A percentile compares a stretch with the other conserved stretches of the same genome.
These are phyloP conservation scores for Gobiocypris rarus DNA, from an alignment of 2,113 vertebrate species.

Conservation along the genomic window DNA sequence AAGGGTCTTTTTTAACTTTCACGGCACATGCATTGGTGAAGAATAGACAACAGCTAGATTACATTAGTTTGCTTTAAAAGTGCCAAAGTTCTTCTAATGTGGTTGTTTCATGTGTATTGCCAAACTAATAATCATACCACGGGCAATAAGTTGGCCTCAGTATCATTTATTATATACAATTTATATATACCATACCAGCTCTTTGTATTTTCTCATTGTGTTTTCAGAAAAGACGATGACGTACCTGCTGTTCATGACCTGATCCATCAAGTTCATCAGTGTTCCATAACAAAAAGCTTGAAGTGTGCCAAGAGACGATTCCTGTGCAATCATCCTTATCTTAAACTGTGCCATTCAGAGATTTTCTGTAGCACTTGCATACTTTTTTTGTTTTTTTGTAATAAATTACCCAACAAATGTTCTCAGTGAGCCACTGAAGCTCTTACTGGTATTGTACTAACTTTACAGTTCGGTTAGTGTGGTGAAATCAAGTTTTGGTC, in stretches of 20 bases:
- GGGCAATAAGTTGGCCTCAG: background rate
- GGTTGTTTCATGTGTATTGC: conserved; percentile 47
- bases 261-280: background rate
- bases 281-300: background rate
- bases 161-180: background rate
- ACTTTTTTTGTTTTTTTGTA: background rate
- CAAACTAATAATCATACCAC: conserved; percentile 39
- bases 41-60: background rate
- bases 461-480: background rate
- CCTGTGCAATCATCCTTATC: background rate
- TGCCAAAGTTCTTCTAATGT: conserved; percentile 49
- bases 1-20: background rate
- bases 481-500: conserved; percentile 16
- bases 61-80: conserved; percentile 29
- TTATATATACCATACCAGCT: background rate
- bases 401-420: conserved; percentile 1
- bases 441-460: conserved; percentile 6
- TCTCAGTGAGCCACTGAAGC: background rate
- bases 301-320: background rate
- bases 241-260: conserved; percentile 9
- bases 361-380: background rate
- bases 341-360: background rate
- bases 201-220: background rate
- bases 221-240: background rate
- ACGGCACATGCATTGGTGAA: background rate